Base-by-base conservation (phyloP, 2,888 invertebrate genomes). In the Oligia latruncula region DNA sequence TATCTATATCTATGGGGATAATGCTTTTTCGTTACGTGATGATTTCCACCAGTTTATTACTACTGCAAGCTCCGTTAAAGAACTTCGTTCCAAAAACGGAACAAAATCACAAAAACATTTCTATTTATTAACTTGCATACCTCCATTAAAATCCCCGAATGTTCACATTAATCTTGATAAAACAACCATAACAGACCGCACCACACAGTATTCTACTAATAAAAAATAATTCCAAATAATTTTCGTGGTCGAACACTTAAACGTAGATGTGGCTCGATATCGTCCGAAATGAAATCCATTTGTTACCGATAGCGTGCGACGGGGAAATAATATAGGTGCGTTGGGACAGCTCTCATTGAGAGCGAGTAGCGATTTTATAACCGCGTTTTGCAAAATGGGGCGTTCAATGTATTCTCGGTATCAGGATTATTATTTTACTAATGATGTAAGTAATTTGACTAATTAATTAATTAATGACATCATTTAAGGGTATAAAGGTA, bases 241-340 rank as follows among this genome's bases (percentile, higher is more conserved):
- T 81, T 80, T 83, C 73, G 83, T 71, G 74, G 85, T 80, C 62
- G 79, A 81, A 83, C 81, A 86, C 82, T 86, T 84, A 83, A 79
- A 74, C 73, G 80, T 82, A 89, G 89, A 90, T 89, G 60, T 60
- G 82, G 71, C 40, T 78, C 78, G 87, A 90, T 89, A 88, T 82
- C 80, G 66, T 77, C 70, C 81, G 49, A 88, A 89, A 89, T 89
- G 90, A 88, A 89, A 88, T 88, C 90, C 90, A 90, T 90, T 90
- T 91, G 90, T 90, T 88, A 88, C 81, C 60, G 82, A 81, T 89
- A 79, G 91, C 90, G 91, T 91, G 91, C 80, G 75, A 78, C 80
- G 85, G 80, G 82, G 81, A 83, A 86, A 90, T 90, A 89, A 87
- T 90, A 85, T 85, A 80, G 85, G 76, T 78, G 77, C 75, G 81